Evolutionary conservation across 1,140 invertebrate genomes (phyloP).

Genomic region (Drosophila micromelanica): DNA sequence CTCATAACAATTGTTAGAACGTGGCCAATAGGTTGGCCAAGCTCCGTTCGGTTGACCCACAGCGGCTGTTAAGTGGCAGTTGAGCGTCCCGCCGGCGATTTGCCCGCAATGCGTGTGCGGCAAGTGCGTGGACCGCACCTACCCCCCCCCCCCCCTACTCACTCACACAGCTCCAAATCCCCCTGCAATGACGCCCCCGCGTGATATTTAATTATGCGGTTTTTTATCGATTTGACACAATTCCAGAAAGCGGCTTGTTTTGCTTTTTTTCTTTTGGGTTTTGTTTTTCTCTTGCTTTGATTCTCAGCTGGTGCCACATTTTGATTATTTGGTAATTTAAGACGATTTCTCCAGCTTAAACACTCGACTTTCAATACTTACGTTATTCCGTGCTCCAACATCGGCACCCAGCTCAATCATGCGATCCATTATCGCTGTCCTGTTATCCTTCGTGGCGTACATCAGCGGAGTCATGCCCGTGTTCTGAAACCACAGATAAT

Average conservation of each 20-base stretch:
- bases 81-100: slow-evolving; percentile 27
- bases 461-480: slow-evolving; percentile 97
- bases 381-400: slow-evolving; percentile 94
- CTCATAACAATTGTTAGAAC: slow-evolving; percentile 25
- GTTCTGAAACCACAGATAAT: slow-evolving; percentile 86
- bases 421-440: slow-evolving; percentile 93
- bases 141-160: too few relatives aligned
- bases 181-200: slow-evolving; percentile 54
- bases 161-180: background rate
- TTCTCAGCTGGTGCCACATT: slow-evolving; percentile 38
- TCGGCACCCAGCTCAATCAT: slow-evolving; percentile 96
- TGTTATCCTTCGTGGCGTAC: slow-evolving; percentile 97
- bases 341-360: slow-evolving; percentile 41
- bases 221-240: slow-evolving; percentile 84
- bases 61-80: slow-evolving; percentile 34
- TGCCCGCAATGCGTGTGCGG: slow-evolving; percentile 44
- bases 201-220: slow-evolving; percentile 79
- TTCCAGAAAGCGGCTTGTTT: slow-evolving; percentile 61
- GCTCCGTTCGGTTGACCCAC: slow-evolving; percentile 69
- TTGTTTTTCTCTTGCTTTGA: slow-evolving; percentile 5
- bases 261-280: background rate
- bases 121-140: slow-evolving; percentile 49
- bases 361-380: slow-evolving; percentile 86
- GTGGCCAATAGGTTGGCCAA: slow-evolving; percentile 61
- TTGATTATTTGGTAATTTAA: slow-evolving; percentile 34